Evolutionary conservation across 2,113 vertebrate genomes (phyloP), one percentile per base, ranked within the genome.

Genomic region (Coturnix japonica): DNA sequence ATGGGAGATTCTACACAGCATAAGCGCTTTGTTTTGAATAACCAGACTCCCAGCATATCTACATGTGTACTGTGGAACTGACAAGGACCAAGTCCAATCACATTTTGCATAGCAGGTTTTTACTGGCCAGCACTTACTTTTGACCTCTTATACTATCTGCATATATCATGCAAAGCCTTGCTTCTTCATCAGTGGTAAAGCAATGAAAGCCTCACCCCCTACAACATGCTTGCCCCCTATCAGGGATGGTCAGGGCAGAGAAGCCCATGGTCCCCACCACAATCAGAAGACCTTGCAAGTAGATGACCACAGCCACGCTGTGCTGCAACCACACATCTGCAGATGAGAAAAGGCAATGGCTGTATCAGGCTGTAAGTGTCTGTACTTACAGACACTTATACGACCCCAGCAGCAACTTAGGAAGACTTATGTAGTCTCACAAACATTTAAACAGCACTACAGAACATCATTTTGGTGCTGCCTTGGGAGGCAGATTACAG

Each of bases 271-370:
- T 98, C 97, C 98, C 98, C 90, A 98, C 98, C 97, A 98, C 98
- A 98, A 99, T 98, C 81, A 88, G 98, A 97, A 99, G 98, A 98
- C 98, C 98, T 97, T 99, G 98, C 98, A 99, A 98, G 97, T 98
- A 98, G 98, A 98, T 99, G 98, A 99, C 98, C 98, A 99, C 99
- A 96, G 99, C 99, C 98, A 99, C 98, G 98, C 98, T 99, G 98
- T 98, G 98, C 98, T 98, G 98, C 98, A 98, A 98, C 95, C 98
- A 98, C 96, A 98, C 98, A 99, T 98, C 99, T 99, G 98, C 98
- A 99, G 98, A 97, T 95, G 96, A 98, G 98, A 99, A 98, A 98
- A 98, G 98, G 98, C 95, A 99, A 98, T 89, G 97, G 97, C 98
- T 89, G 74, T n/a, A 96, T 98, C 98, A 99, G 98, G 98, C 97